phyloP scores from a whole-genome alignment of 2,797 vertebrate genomes.

The Sebastes flavidus region DNA sequence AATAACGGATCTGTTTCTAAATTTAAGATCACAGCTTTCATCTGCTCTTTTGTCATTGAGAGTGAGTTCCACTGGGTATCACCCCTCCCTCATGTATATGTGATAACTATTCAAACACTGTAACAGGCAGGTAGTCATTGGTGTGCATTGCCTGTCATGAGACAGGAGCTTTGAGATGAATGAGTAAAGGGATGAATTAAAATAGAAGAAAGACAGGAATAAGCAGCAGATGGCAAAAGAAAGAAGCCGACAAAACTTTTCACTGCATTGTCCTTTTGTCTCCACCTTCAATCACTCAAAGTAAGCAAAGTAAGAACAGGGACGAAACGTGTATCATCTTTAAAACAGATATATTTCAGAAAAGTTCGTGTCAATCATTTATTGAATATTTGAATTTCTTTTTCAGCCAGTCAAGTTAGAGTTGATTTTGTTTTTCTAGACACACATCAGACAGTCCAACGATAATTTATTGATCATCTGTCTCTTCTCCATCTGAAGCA shows the following conservation, averaged over 20 bases:
- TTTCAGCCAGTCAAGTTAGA: conserved; percentile 2
- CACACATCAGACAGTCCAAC: background rate
- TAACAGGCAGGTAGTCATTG: conserved; percentile 23
- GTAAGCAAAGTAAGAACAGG: background rate
- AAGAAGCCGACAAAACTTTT: conserved; percentile 45
- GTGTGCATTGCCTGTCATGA: conserved; percentile 23
- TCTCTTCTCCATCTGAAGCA: background rate
- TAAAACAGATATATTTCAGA: conserved; percentile 18
- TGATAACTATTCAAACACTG: conserved; percentile 17
- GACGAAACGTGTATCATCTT: background rate
- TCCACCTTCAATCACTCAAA: conserved; percentile 3
- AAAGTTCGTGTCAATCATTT: conserved; percentile 18
- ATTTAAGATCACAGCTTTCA: background rate
- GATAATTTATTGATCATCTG: conserved; percentile 19
- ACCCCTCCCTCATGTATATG: background rate
- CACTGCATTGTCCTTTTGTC: conserved; percentile 14
- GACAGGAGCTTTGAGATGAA: conserved; percentile 46
- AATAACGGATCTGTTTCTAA: background rate
- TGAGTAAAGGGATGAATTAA: conserved; percentile 41
- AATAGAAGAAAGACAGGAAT: conserved; percentile 31
- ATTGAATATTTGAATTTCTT: conserved; percentile 4
- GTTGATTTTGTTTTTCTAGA: background rate
- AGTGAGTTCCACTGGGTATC: background rate
- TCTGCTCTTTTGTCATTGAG: background rate
- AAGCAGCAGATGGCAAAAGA: conserved; percentile 58